Base-by-base conservation (phyloP, 2,113 vertebrate genomes). In the Zosterops japonicus region DNA sequence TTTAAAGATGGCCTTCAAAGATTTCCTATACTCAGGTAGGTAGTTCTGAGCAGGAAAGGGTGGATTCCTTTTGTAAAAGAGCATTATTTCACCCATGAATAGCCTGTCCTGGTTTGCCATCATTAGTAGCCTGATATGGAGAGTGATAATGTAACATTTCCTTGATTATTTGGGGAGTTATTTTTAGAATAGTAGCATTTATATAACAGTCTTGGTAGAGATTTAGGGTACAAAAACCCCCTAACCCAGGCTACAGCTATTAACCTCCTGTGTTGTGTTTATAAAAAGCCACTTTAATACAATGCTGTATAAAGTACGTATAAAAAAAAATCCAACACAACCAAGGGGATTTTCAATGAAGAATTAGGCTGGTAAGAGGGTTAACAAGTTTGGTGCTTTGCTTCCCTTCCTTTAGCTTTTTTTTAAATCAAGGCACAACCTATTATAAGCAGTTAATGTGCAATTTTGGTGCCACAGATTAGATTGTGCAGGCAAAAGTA, bases 291-390 rank as follows among this genome's bases (percentile, higher is more conserved):
- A 97, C 87, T 97, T 95, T 96, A 97, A 96, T 97, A 90, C 84
- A 5, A 80, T 74, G 92, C 93, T 92, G 92, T 95, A 96, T 97
- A 97, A 98, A 97, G 97, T 96, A 97, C 85, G 64, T 96, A 95
- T 94, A 97, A 97, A 97, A 93, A 96, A 97, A 97, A 98, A 97
- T 92, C 95, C 94, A 98, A 96, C 95, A 91, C 96, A 94, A 90
- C 94, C 90, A 70, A 97, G 96, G 96, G 95, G 96, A 97, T 98
- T 98, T 98, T 92, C 89, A 93, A 77, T 94, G 78, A 94, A 97
- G 97, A 86, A 98, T 97, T 98, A 98, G 96, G 96, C 85, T 96
- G 80, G 96, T 98, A 98, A 98, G 98, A 98, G 96, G 97, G 96
- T 98, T 98, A 98, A 95, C 96, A 97, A 97, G 94, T 92, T 98